A percentile compares a stretch with the other conserved stretches of the same genome.
These are phyloP conservation scores for Meles meles DNA, from an alignment of 2,113 vertebrate species.

Conservation along the genomic window DNA sequence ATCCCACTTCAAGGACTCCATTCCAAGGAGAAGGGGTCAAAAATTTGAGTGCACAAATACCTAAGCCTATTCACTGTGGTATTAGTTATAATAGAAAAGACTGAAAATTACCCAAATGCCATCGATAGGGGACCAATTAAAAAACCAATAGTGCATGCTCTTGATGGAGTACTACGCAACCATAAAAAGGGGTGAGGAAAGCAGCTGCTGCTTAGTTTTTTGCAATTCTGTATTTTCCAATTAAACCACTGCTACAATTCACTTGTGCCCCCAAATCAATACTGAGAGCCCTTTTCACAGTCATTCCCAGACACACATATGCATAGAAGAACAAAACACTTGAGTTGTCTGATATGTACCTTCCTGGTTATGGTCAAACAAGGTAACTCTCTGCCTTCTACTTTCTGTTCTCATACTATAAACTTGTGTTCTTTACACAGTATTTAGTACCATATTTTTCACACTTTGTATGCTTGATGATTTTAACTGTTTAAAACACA, in stretches of 20 bases:
- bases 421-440: background rate
- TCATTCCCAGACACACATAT: background rate
- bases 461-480: background rate
- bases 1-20: background rate
- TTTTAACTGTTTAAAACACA: background rate
- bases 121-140: background rate
- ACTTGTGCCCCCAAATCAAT: background rate
- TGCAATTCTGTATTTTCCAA: background rate
- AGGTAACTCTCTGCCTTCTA: background rate
- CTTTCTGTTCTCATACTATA: background rate
- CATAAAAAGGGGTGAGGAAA: background rate
- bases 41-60: background rate
- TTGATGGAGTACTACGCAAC: background rate
- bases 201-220: background rate
- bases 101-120: background rate
- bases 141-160: background rate
- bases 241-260: background rate
- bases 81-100: background rate
- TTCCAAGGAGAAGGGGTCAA: background rate
- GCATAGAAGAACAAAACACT: background rate
- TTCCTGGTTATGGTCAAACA: background rate
- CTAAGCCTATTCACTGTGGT: background rate
- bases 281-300: background rate
- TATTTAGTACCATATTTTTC: background rate
- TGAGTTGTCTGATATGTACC: accelerated